Evolutionary conservation across 1,140 invertebrate genomes (phyloP), one percentile per base, ranked within the genome.

Genomic region (Harpegnathos saltator): DNA sequence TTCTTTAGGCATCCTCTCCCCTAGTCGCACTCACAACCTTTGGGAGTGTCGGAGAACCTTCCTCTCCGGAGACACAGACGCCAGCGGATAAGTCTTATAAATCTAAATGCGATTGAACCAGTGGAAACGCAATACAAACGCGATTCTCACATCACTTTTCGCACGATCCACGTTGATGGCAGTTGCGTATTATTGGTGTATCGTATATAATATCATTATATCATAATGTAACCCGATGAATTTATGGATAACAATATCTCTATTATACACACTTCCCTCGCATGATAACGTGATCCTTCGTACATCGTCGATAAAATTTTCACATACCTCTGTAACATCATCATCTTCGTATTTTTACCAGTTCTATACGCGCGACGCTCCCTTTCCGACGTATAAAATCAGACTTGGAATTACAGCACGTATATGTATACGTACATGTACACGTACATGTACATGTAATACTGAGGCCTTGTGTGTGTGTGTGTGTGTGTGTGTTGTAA

Each of bases 301-400:
- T 86, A 58, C 44, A 44, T 44, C 22, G 69, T 85, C 59, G 65
- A 89, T 87, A 81, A 86, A 89, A 87, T 85, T 89, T 80, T 72
- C 81, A 89, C 81, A 89, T 72, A 81, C 83, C 19, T 58, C 68
- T 89, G 11, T 44, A 87, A 80, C 72, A 90, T 85, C 50, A 90
- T 85, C 50, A 74, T 59, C 63, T 83, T 80, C 81, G n/a, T 58
- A 80, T 80, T 85, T 73, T 85, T 73, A 80, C 17, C 56, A 73
- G 68, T 69, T 48, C 68, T 87, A 24, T n/a, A n/a, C 71, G 33
- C 22, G 78, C 59, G 68, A 78, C 72, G 73, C 26, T 72, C 15
- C 54, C 80, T 48, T n/a, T 19, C 38, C 65, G 63, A 75, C 33
- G 81, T 91, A 92, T 91, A 92, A 91, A 92, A 91, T 92, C 90